Evolutionary conservation across 2,888 invertebrate species (phyloP).

Genomic region (Drosophila cognata): DNA sequence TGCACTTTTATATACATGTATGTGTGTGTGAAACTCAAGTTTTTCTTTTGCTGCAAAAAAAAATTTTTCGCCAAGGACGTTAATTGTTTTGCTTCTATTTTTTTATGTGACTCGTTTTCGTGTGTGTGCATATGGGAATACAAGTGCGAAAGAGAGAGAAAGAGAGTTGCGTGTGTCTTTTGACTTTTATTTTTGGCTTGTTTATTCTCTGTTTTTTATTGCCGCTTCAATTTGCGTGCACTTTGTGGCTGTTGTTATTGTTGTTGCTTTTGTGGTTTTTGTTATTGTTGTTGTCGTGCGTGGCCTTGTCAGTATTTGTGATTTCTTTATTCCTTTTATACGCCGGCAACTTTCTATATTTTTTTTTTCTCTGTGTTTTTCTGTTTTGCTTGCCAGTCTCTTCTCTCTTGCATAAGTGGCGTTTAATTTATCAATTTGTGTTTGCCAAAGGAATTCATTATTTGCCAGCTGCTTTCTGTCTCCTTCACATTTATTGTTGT

Average conservation of each 20-base stretch:
- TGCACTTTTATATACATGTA: constrained; percentile 61
- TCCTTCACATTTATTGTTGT: not conserved
- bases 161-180: constrained; percentile 51
- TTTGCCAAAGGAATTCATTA: constrained; percentile 76
- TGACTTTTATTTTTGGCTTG: constrained; percentile 75
- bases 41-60: constrained; percentile 74
- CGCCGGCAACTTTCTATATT: constrained; percentile 22
- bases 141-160: constrained; percentile 4
- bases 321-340: constrained; percentile 55
- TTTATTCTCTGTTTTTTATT: constrained; percentile 70
- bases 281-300: constrained; percentile 53
- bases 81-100: constrained; percentile 82
- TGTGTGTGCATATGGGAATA: constrained; percentile 17
- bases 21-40: constrained; percentile 64
- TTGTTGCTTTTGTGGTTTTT: constrained; percentile 37
- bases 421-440: constrained; percentile 81
- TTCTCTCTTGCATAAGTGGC: constrained; percentile 67
- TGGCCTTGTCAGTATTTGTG: constrained; percentile 72
- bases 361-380: constrained; percentile 9
- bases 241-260: constrained; percentile 61
- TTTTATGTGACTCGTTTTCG: constrained; percentile 52
- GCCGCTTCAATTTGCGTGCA: constrained; percentile 76
- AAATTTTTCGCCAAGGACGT: constrained; percentile 78
- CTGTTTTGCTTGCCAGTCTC: constrained; percentile 16
- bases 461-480: constrained; percentile 45